Evolutionary conservation across 2,797 vertebrate species (phyloP), one percentile per base, ranked within the genome.

Genomic region (Phoeniculus purpureus): DNA sequence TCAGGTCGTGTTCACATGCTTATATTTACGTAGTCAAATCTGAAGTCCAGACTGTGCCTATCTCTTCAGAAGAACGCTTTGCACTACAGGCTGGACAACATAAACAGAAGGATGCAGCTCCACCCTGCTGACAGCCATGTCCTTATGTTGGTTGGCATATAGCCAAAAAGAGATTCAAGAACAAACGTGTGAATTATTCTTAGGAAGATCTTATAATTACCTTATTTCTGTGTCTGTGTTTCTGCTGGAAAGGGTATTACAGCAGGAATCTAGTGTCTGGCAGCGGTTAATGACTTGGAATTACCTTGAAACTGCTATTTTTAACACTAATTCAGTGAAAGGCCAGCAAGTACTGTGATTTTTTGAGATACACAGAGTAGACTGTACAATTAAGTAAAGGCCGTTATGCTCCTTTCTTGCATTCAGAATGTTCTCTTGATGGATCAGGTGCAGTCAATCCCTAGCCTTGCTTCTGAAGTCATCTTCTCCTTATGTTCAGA

Each of bases 91-190:
- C 89, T 68, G 40, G 72, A 64, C 58, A 80, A 70, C 75, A 74
- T 94, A 88, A 96, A 92, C 75, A 93, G 80, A 93, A 95, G 94
- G 92, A 96, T 96, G 92, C 72, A 64, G 9, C 93, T 89, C 95
- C 95, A 95, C 95, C 94, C 94, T 96, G 94, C 92, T 94, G 75
- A 89, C 85, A 79, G 87, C 90, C 65, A 45, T 87, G 52, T 89
- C 91, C 81, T 54, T 86, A 21, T 29, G 18, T 68, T 86, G 27
- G 18, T 0, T 94, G 91, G 92, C 84, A n/a, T 25, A 6, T 29
- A 34, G 87, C 92, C 94, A 96, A 81, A 75, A 88, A 22, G 79
- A 91, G 51, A 84, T 81, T 79, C 40, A 83, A 1, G 58, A 94
- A 79, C 75, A 94, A 17, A 91, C 92, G 52, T 77, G 87, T 79